Percentiles rank a stretch among this genome's conserved stretches.
Conservation (phyloP, 2,797 vertebrate genomes). For the Melanotaenia pygmaea region DNA sequence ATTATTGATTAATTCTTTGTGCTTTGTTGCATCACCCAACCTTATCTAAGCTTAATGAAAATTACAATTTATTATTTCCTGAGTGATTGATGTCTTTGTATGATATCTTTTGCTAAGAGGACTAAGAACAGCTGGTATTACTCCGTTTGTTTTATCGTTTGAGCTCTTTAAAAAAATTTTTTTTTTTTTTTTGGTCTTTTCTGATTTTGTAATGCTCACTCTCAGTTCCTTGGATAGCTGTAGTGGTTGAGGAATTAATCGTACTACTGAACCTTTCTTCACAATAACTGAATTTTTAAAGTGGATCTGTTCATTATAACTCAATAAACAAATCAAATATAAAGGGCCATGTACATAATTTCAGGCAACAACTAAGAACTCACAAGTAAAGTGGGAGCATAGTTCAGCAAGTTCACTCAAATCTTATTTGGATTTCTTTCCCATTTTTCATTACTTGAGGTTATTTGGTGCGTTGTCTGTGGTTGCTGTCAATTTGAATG, state of each 20-base stretch:
- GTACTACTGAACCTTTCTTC: too few relatives aligned
- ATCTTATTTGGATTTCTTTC: neutral
- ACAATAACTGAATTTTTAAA: too few relatives aligned
- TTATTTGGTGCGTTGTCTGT: neutral
- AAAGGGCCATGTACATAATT: neutral
- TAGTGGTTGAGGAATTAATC: too few relatives aligned
- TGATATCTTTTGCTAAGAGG: neutral
- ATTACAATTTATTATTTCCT: neutral
- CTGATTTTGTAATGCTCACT: too few relatives aligned
- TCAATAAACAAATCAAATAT: neutral
- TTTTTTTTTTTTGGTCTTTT: too few relatives aligned
- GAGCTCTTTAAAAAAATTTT: too few relatives aligned
- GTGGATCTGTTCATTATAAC: neutral
- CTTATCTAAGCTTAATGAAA: neutral
- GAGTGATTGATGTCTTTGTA: neutral
- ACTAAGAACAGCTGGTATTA: neutral
- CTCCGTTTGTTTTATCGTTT: neutral
- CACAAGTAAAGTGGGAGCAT: neutral
- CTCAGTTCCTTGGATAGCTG: too few relatives aligned
- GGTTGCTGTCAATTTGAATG: conserved; percentile 15
- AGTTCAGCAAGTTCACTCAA: neutral
- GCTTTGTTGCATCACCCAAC: neutral
- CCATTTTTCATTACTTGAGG: neutral
- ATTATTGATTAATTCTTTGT: neutral
- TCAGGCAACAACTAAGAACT: neutral